Base-by-base conservation (phyloP, 1,140 invertebrate species). In the Diploscapter pachys region DNA sequence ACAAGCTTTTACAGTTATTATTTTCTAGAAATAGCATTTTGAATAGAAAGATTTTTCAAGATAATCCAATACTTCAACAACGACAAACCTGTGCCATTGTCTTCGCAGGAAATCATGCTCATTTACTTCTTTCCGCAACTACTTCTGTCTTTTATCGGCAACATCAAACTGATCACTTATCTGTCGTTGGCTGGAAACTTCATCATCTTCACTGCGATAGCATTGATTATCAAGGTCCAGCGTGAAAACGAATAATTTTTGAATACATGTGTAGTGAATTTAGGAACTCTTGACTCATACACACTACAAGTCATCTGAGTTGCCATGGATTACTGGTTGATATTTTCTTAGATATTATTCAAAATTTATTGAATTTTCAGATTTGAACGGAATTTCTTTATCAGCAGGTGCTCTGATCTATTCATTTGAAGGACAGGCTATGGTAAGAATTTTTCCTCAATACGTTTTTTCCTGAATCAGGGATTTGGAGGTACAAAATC, bases 361-460 rank as follows among this genome's bases (percentile, higher is more conserved):
- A 31, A 31, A 31, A 31, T 31, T 31, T 31, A 31, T 31, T 31
- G 31, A 31, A 31, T 31, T 31, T 31, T 31, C 31, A 31, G 31
- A 77, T 52, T 85, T 83, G 63, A 72, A 83, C 57, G 82, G 83
- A 48, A 72, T 83, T 11, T 65, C 82, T 61, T 67, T 78, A 6
- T 83, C 82, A 5, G 77, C 78, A 59, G 82, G 82, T n/a, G 79
- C 82, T 5, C 78, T 83, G 65, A 66, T 83, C 48, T 83, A 83
- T 61, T 80, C 82, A n/a, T 83, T 83, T 63, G 83, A 85, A 75
- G 83, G 83, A 13, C 82, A 83, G 75, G 83, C 82, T 48, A 85
- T 83, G 82, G 82, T 82, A 72, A 13, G 53, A 31, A 3, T 31
- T 31, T 31, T 31, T 31, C 31, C 31, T 31, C 31, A 31, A 31